These are phyloP conservation scores for Holotrichia oblita DNA, from an alignment of 1,140 invertebrate species.

Conservation along the genomic window DNA sequence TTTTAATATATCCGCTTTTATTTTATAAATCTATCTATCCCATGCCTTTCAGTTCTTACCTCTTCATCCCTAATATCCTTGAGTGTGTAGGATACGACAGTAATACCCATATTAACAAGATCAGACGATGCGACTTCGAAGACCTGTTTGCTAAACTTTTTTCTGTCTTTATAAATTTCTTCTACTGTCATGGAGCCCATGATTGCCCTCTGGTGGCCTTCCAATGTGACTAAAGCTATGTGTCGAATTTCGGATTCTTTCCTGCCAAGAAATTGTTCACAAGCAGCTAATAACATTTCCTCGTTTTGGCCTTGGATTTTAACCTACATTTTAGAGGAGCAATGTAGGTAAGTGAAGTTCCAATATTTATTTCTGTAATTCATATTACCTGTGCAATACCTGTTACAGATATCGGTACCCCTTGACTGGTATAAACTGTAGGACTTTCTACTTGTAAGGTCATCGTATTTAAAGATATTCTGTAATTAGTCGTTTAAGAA, in stretches of 20 bases:
- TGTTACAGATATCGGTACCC: conserved; percentile 96
- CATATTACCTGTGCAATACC: conserved; percentile 90
- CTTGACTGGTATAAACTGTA: conserved; percentile 95
- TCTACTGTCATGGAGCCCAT: conserved; percentile 99
- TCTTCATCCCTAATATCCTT: conserved; percentile 98
- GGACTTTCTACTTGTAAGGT: conserved; percentile 92
- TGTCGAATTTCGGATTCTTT: conserved; percentile 88
- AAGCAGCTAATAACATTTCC: conserved; percentile 95
- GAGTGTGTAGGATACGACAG: conserved; percentile 96
- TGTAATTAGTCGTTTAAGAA: conserved; percentile 57
- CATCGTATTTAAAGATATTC: conserved; percentile 96
- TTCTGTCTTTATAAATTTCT: conserved; percentile 98
- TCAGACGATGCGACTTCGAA: conserved; percentile 95
- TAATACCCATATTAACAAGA: conserved; percentile 98
- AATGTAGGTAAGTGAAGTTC: conserved; percentile 10
- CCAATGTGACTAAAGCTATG: conserved; percentile 94
- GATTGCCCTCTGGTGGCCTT: conserved; percentile 97
- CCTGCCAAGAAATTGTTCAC: conserved; percentile 97
- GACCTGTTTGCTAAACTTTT: conserved; percentile 98
- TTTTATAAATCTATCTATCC: conserved; percentile 27
- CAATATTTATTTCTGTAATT: not conserved
- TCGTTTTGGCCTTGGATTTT: conserved; percentile 98
- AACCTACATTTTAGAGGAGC: conserved; percentile 70
- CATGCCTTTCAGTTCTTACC: conserved; percentile 67
- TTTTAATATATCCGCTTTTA: not conserved